Evolutionary conservation across 2,797 vertebrate genomes (phyloP).

Genomic region (Anas bahamensis): DNA sequence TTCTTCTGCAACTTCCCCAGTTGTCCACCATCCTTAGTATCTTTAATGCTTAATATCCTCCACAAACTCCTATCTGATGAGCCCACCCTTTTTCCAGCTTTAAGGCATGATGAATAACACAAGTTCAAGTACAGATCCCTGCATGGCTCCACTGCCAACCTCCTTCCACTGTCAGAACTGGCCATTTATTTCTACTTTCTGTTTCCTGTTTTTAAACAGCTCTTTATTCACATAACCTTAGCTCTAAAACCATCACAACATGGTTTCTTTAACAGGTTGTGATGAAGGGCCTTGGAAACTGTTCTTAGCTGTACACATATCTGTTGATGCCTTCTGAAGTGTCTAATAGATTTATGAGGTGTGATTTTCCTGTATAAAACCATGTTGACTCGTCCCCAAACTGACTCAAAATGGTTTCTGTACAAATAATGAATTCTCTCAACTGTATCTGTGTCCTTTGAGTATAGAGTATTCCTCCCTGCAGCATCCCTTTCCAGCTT

Average conservation of each 20-base stretch:
- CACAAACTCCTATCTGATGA: neutral
- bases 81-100: neutral
- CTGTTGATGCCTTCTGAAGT: neutral
- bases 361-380: conserved; percentile 12
- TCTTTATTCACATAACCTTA: conserved; percentile 28
- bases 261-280: conserved; percentile 13
- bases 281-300: neutral
- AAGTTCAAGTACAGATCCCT: conserved; percentile 50
- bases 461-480: neutral
- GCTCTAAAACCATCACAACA: conserved; percentile 25
- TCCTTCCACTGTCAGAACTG: conserved; percentile 26
- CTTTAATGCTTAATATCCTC: neutral
- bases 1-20: neutral
- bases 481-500: neutral
- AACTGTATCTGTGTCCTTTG: neutral
- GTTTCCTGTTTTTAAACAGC: conserved; percentile 56
- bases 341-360: neutral
- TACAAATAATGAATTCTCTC: neutral
- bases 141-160: conserved; percentile 31
- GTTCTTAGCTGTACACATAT: neutral
- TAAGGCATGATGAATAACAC: neutral
- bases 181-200: conserved; percentile 62
- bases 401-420: neutral
- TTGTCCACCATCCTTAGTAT: neutral
- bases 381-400: neutral